These are phyloP conservation scores for Montipora capricornis DNA, from an alignment of 64 coral and sea anemone species.

Conservation along the genomic window DNA sequence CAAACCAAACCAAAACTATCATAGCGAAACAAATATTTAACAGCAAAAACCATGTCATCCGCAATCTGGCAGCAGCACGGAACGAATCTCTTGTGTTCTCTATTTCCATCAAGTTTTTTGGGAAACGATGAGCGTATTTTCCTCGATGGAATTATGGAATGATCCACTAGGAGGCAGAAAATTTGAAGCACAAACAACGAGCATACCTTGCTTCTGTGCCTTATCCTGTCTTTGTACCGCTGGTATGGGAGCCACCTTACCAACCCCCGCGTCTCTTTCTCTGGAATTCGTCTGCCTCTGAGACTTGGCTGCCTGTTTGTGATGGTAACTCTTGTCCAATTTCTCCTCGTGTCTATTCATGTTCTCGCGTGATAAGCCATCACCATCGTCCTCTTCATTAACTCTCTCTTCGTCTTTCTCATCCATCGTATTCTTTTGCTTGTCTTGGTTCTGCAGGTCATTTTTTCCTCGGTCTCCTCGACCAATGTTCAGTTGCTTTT, in stretches of 20 bases:
- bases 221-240: slow-evolving; percentile 22
- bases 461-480: not conserved
- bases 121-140: not conserved
- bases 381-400: not conserved
- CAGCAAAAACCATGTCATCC: too few relatives aligned
- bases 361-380: slow-evolving; percentile 26
- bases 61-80: too few relatives aligned
- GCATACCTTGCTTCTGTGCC: not conserved
- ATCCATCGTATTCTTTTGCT: not conserved
- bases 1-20: too few relatives aligned
- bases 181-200: not conserved
- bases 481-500: not conserved
- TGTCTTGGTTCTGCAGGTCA: not conserved
- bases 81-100: too few relatives aligned
- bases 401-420: not conserved
- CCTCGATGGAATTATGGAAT: not conserved
- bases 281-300: not conserved
- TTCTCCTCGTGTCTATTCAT: slow-evolving; percentile 22
- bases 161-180: not conserved
- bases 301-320: not conserved
- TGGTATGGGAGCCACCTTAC: slow-evolving; percentile 23
- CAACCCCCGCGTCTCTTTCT: too few relatives aligned
- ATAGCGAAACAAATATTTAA: too few relatives aligned
- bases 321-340: not conserved
- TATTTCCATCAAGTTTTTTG: too few relatives aligned